Evolutionary conservation across 1,140 invertebrate genomes (phyloP).

Genomic region (Drosophila pectinifera): DNA sequence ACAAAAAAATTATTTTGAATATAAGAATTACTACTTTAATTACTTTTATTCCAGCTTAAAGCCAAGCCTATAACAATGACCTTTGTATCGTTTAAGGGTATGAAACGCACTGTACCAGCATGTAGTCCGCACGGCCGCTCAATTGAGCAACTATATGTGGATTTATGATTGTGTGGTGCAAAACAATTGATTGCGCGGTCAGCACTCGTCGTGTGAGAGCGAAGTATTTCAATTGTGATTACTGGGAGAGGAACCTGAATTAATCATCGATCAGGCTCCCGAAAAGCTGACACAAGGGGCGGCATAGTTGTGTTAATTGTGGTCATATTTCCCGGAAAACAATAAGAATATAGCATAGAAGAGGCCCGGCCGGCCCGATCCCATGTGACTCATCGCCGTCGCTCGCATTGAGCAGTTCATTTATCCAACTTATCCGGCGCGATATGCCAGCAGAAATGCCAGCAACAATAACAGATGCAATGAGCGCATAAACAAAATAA

Average conservation of each 20-base stretch:
- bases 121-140: neutral
- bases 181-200: constrained; percentile 22
- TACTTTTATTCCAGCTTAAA: neutral
- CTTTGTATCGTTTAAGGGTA: neutral
- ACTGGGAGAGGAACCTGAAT: neutral
- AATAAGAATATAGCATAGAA: neutral
- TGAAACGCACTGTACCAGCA: constrained; percentile 10
- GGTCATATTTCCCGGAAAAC: neutral
- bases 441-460: constrained; percentile 2
- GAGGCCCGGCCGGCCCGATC: neutral
- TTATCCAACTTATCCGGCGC: constrained; percentile 19
- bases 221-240: constrained; percentile 6
- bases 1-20: too few relatives aligned
- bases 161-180: constrained; percentile 16
- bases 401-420: constrained; percentile 23
- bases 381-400: constrained; percentile 25
- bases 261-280: constrained; percentile 13
- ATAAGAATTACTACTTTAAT: neutral
- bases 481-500: constrained; percentile 68
- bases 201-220: constrained; percentile 5
- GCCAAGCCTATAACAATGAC: neutral
- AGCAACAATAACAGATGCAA: constrained; percentile 27
- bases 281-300: neutral
- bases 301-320: neutral
- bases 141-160: constrained; percentile 4